These are phyloP conservation scores for Macrobrachium nipponense DNA, from an alignment of 1,140 invertebrate species.

Conservation along the genomic window DNA sequence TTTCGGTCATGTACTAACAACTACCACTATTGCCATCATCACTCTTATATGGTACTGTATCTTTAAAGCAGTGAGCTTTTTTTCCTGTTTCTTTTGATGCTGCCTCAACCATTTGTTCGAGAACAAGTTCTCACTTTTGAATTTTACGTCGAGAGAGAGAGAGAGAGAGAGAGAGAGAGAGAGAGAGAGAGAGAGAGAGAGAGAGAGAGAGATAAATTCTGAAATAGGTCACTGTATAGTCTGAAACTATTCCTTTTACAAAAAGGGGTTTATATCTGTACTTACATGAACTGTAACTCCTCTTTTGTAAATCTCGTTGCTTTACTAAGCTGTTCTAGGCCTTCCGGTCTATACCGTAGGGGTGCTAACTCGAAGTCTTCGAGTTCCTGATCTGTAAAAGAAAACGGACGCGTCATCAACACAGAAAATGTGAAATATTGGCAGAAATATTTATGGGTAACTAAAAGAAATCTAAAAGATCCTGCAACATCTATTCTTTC, in stretches of 20 bases:
- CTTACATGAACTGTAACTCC: conserved; percentile 64
- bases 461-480: neutral
- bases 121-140: too few species aligned
- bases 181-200: conserved; percentile 25
- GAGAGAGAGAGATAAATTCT: neutral
- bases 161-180: conserved; percentile 28
- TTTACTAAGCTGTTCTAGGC: conserved; percentile 58
- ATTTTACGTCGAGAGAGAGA: conserved; percentile 8
- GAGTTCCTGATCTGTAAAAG: conserved; percentile 58
- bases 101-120: too few species aligned
- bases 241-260: neutral
- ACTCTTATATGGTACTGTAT: too few species aligned
- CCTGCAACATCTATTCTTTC: too few species aligned
- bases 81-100: too few species aligned
- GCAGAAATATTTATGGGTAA: neutral
- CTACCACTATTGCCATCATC: too few species aligned
- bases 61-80: too few species aligned
- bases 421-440: conserved; percentile 9
- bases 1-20: too few species aligned
- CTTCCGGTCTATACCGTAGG: conserved; percentile 57
- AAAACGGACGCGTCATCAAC: conserved; percentile 9
- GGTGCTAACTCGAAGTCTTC: conserved; percentile 61
- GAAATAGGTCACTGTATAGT: too few species aligned
- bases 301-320: conserved; percentile 61
- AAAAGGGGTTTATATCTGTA: neutral